Evolutionary conservation across 2,888 invertebrate genomes (phyloP).

Genomic region (Ceramica pisi): DNA sequence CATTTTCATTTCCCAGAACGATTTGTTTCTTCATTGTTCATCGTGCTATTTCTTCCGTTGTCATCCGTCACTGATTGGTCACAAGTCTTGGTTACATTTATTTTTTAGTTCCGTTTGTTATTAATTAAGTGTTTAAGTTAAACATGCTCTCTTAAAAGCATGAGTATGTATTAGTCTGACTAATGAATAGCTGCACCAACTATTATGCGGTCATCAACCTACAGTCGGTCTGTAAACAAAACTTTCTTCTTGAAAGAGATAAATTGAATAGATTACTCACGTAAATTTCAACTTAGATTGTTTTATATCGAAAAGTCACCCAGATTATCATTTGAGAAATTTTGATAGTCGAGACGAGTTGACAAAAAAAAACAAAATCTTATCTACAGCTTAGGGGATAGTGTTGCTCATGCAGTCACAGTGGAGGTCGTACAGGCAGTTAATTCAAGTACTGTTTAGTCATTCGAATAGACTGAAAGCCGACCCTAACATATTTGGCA

Average conservation of each 20-base stretch:
- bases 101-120: neutral
- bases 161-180: neutral
- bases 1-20: neutral
- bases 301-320: neutral
- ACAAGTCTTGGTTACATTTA: neutral
- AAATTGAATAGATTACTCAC: neutral
- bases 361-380: neutral
- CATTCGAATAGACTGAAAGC: neutral
- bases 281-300: neutral
- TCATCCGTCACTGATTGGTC: neutral
- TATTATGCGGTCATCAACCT: neutral
- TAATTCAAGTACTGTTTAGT: neutral
- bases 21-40: neutral
- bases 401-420: too few relatives aligned
- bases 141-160: neutral
- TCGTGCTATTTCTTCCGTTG: neutral
- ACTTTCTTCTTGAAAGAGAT: slow-evolving; percentile 15
- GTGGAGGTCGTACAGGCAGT: too few relatives aligned
- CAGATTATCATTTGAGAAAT: neutral
- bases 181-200: neutral
- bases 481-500: neutral
- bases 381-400: neutral
- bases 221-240: neutral
- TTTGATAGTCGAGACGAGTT: neutral
- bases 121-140: too few relatives aligned